Conservation (phyloP, 2,888 invertebrate species). For the Agrotis puta region DNA sequence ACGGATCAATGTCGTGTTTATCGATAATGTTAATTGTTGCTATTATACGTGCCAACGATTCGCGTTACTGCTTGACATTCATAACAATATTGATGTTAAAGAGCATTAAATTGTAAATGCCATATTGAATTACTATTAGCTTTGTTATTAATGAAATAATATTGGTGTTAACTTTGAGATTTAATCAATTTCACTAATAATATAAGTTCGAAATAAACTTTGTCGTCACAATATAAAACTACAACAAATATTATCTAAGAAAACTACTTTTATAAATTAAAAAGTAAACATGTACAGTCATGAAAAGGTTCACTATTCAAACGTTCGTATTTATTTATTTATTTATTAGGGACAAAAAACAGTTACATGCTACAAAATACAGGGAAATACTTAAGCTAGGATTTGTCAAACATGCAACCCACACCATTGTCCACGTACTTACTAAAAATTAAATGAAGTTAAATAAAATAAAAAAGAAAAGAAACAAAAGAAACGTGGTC, state of each 20-base stretch:
- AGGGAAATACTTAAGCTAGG: too few species aligned
- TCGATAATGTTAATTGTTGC: conserved; percentile 25
- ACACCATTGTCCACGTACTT: too few species aligned
- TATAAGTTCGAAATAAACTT: neutral
- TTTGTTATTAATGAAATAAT: too few species aligned
- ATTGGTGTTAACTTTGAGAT: neutral
- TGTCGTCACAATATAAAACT: neutral
- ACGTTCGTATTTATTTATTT: too few species aligned
- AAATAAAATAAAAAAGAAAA: too few species aligned
- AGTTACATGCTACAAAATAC: too few species aligned
- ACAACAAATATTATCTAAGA: neutral
- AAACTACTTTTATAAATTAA: neutral
- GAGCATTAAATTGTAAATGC: conserved; percentile 18
- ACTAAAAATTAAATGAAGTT: too few species aligned
- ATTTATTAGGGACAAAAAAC: too few species aligned
- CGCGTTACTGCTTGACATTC: conserved; percentile 24
- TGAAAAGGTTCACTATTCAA: too few species aligned
- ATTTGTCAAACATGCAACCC: too few species aligned
- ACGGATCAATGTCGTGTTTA: conserved; percentile 39
- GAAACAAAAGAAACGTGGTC: too few species aligned
- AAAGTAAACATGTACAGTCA: too few species aligned
- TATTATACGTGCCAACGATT: conserved; percentile 41
- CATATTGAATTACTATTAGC: conserved; percentile 7
- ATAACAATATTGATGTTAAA: conserved; percentile 30
- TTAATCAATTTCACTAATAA: neutral